Evolutionary conservation across 1,140 invertebrate genomes (phyloP), one percentile per base, ranked within the genome.

Genomic region (Drosophila neocordata): DNA sequence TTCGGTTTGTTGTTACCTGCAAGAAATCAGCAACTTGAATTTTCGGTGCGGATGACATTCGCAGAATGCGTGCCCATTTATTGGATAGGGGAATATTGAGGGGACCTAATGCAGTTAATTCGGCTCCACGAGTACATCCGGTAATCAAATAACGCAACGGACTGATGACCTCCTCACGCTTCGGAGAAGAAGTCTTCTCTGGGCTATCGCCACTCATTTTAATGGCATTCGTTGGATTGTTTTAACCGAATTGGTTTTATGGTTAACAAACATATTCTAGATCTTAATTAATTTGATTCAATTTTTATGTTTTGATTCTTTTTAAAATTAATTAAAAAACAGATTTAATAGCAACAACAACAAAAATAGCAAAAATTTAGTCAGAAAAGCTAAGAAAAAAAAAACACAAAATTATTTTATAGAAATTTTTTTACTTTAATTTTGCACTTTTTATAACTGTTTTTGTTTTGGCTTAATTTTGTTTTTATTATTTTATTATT

Each of bases 41-140:
- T 90, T 89, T 92, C 72, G 77, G 78, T 22, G 68, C 71, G 34
- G 79, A 92, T 63, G 76, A 89, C 37, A 93, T 91, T 13, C 93
- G 91, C 66, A 94, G 89, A 74, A 94, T 93, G 74, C 93, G 93
- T 5, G 92, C 93, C 93, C 93, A 94, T 76, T 93, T 93, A 34
- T 93, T 92, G 48, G 93, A 92, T 22, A 93, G 79, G 58, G 24
- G 24, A 4, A 56, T 11, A 48, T 83, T 92, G 80, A 70, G 92
- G 67, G 63, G 93, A 77, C 75, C 92, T 92, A 92, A 91, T 84
- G 75, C 64, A 9, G 77, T 76, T 2, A 81, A 15, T 35, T 90
- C 88, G 0, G 77, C 58, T 5, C 77, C 77, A 27, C 72, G 61
- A 5, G 71, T 75, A 82, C 84, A 90, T 27, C 87, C 75, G 62